phyloP scores from a whole-genome alignment of 2,113 vertebrate genomes.

The Cephalopterus ornatus region DNA sequence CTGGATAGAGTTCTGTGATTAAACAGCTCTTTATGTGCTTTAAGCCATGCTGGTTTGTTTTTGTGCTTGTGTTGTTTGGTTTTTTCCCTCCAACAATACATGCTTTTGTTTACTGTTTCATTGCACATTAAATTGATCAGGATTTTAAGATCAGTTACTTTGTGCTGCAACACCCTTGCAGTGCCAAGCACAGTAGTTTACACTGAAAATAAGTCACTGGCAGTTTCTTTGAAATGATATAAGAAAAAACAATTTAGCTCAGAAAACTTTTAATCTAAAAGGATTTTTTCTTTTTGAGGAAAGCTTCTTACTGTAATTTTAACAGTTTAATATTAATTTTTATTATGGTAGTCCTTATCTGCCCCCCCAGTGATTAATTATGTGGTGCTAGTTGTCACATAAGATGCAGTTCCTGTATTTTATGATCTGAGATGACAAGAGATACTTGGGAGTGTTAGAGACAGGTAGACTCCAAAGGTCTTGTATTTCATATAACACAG shows the following conservation, averaged over 20 bases:
- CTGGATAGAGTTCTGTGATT: not conserved
- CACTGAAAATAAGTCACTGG: not conserved
- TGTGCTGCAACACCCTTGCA: not conserved
- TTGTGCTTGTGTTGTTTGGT: not conserved
- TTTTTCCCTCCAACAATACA: not conserved
- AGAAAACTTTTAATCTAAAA: not conserved
- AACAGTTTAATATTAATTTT: not conserved
- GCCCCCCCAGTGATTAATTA: not conserved
- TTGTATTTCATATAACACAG: not conserved
- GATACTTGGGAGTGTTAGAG: not conserved
- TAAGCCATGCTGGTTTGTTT: not conserved
- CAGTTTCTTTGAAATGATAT: not conserved
- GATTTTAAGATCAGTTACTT: constrained; percentile 33
- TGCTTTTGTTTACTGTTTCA: constrained; percentile 46
- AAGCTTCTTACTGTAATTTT: not conserved
- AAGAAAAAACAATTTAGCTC: not conserved
- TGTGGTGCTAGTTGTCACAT: not conserved
- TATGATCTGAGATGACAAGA: not conserved
- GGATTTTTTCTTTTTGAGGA: not conserved
- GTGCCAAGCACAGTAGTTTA: not conserved
- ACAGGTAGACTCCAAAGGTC: not conserved
- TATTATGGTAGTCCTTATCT: not conserved
- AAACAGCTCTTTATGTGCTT: constrained; percentile 24
- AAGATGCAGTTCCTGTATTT: not conserved
- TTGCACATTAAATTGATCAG: not conserved